These are phyloP conservation scores for Polylopha cassiicola DNA, from an alignment of 2,888 invertebrate species.

Conservation along the genomic window DNA sequence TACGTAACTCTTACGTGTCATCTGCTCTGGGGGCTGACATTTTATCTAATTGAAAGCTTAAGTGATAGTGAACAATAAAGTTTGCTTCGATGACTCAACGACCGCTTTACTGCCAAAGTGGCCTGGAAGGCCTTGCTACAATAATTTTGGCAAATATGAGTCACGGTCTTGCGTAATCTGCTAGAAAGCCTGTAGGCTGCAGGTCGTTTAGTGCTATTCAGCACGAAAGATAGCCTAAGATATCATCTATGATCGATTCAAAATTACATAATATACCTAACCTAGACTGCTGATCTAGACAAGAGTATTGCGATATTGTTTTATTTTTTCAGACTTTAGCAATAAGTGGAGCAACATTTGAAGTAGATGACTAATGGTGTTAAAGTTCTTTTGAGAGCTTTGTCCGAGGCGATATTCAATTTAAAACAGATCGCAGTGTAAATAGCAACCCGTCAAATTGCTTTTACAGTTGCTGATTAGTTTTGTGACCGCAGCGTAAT, in stretches of 20 bases:
- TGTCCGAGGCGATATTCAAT: too few species aligned
- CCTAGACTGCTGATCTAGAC: slow-evolving; percentile 13
- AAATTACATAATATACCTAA: slow-evolving; percentile 35
- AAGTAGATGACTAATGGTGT: background rate
- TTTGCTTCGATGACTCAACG: slow-evolving; percentile 44
- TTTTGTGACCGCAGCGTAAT: too few species aligned
- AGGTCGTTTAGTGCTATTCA: slow-evolving; percentile 35
- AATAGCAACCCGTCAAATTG: too few species aligned
- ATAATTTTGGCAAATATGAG: slow-evolving; percentile 51
- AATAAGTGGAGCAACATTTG: slow-evolving; percentile 9
- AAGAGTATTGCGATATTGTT: slow-evolving; percentile 8
- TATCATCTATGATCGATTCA: slow-evolving; percentile 38
- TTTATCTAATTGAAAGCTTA: slow-evolving; percentile 30
- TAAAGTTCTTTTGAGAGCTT: slow-evolving; percentile 16
- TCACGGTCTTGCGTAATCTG: slow-evolving; percentile 47
- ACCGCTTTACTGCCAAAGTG: slow-evolving; percentile 32
- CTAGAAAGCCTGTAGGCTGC: slow-evolving; percentile 33
- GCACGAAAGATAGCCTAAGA: slow-evolving; percentile 32
- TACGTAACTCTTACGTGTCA: slow-evolving; percentile 40
- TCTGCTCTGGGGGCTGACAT: slow-evolving; percentile 24
- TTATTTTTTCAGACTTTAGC: background rate
- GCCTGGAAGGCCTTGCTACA: slow-evolving; percentile 31
- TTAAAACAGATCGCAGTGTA: too few species aligned
- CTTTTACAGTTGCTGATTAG: too few species aligned
- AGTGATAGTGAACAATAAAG: slow-evolving; percentile 46